phyloP scores from a whole-genome alignment of 2,888 invertebrate species.

The Pollenia amentaria region DNA sequence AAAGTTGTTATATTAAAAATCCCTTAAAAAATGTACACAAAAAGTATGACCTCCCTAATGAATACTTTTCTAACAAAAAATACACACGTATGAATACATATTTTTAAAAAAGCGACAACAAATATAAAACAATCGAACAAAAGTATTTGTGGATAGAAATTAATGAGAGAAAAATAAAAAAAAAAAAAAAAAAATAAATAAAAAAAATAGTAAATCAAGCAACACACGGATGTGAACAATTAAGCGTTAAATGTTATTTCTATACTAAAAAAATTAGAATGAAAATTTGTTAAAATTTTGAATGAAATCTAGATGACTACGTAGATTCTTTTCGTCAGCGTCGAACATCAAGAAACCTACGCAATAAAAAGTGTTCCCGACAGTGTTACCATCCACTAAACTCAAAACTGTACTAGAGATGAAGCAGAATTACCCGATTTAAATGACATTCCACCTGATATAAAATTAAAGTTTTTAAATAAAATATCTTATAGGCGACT shows the following conservation, averaged over 20 bases:
- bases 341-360: slow-evolving; percentile 7
- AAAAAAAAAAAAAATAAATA: slow-evolving; percentile 26
- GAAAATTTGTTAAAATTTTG: slow-evolving; percentile 39
- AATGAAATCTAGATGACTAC: slow-evolving; percentile 36
- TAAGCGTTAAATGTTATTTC: slow-evolving; percentile 54
- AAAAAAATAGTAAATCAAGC: slow-evolving; percentile 34
- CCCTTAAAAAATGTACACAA: too few relatives aligned
- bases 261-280: slow-evolving; percentile 14
- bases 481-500: too few relatives aligned
- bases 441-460: too few relatives aligned
- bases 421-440: too few relatives aligned
- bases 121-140: slow-evolving; percentile 26
- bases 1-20: too few relatives aligned
- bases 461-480: too few relatives aligned
- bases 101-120: slow-evolving; percentile 12
- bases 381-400: too few relatives aligned
- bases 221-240: slow-evolving; percentile 69
- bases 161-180: slow-evolving; percentile 23
- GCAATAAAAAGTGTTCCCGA: background rate
- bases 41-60: too few relatives aligned
- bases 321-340: background rate
- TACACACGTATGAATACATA: background rate
- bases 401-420: too few relatives aligned
- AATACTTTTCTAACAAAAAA: too few relatives aligned
- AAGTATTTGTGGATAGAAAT: slow-evolving; percentile 16